Base-by-base conservation (phyloP, 2,113 vertebrate species). In the Mormyrus lacerda region DNA sequence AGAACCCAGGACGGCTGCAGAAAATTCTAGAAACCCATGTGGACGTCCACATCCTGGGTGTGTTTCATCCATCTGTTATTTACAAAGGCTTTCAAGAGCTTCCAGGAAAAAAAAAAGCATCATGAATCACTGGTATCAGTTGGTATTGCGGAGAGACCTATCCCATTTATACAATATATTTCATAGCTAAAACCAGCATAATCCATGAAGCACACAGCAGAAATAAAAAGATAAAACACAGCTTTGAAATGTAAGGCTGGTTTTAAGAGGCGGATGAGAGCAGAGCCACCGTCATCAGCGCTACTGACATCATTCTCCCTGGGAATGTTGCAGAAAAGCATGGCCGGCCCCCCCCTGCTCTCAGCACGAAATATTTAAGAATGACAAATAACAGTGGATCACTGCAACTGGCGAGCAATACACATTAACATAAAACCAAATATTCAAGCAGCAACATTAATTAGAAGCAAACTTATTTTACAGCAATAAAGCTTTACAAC, bases 81-180 rank as follows among this genome's bases (percentile, higher is more conserved):
- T 93, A 93, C 85, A 53, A 92, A 91, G 86, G 90, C 82, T 90
- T 55, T 87, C 44, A 10, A 76, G 88, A 42, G 79, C 87, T 88
- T 87, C 55, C 51, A 69, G 83, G 13, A 48, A 89, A 92, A 91
- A 87, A 45, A 90, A 91, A 90, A 93, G 5, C 8, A 13, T 17
- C 51, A 11, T 45, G 35, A 31, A 93, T 94, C 91, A 94, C n/a
- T n/a, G n/a, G n/a, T n/a, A n/a, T n/a, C n/a, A 92, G 91, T 88
- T 92, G 91, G 83, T 89, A 91, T 89, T 13, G n/a, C 31, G 9
- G 92, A 91, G 91, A 93, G 89, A 91, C 92, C 92, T 89, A 94
- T 91, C 90, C 90, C n/a, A 24, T 85, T 50, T 27, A 21, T 85
- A 48, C 44, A 50, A 85, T 85, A 51, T 31, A 53, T 53, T 35